Base-by-base conservation (phyloP, 2,888 invertebrate genomes). In the Stenodema calcarata region DNA sequence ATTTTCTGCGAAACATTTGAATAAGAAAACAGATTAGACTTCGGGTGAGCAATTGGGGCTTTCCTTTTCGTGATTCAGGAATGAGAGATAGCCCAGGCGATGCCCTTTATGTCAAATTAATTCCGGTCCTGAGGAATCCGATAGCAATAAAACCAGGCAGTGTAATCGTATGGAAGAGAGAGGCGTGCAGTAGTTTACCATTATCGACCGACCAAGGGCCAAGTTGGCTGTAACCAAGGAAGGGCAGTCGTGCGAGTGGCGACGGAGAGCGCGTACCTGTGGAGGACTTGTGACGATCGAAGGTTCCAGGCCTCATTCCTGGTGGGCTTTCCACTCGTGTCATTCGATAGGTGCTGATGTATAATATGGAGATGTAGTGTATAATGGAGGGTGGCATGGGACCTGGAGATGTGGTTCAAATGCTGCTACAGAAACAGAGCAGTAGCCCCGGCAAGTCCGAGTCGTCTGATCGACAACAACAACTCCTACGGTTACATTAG, bases 361-460 rank as follows among this genome's bases (percentile, higher is more conserved):
- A 4, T 4, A 4, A 2, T 35, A 35, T 7, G 69, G n/a, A 62
- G 69, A 86, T 11, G 54, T 86, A 79, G 81, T 35, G 1, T 47
- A 7, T 86, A 47, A 12, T 81, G 80, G 1, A 35, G 79, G 14
- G 42, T 28, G 9, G 42, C 69, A 62, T 30, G 28, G 23, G 12
- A 41, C 27, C 73, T 81, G 23, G 75, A 73, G 69, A 88, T 88
- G 88, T 80, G 86, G 73, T 85, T 87, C 80, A 88, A 88, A 62
- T 88, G 86, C 80, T 88, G 88, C 75, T 87, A 69, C 73, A 84
- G 86, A 28, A 86, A 84, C 41, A 80, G 84, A 16, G 81, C 86
- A 75, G 88, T 88, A 16, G 75, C 87, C 42, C 88, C 88, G 41
- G 76, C 42, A n/a, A 86, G 79, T 54, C 73, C 70, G 44, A 14